These are phyloP conservation scores for Chromoteleia sp. DNA, from an alignment of 2,888 invertebrate species.

Conservation along the genomic window DNA sequence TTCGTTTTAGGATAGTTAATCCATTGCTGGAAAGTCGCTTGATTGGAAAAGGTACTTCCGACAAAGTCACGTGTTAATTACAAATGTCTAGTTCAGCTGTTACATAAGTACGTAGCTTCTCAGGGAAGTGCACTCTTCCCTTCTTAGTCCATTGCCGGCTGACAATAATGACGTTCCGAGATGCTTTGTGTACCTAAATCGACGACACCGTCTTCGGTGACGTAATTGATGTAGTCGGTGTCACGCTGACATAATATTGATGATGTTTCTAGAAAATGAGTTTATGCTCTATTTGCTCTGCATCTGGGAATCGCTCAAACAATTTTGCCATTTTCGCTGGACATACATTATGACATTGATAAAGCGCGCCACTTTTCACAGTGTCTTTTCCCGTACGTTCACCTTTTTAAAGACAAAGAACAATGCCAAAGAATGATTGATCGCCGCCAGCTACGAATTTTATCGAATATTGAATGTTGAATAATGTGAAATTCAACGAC, in stretches of 20 bases:
- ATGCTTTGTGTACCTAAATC: constrained; percentile 65
- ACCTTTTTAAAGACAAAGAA: constrained; percentile 43
- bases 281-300: constrained; percentile 61
- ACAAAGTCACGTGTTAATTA: constrained; percentile 66
- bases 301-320: constrained; percentile 52
- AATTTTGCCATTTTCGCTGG: constrained; percentile 51
- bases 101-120: constrained; percentile 61
- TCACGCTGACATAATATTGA: constrained; percentile 64
- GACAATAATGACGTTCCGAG: constrained; percentile 59
- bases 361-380: constrained; percentile 59
- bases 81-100: constrained; percentile 67
- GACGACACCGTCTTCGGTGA: constrained; percentile 58
- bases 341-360: constrained; percentile 58
- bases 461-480: constrained; percentile 11
- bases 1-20: constrained; percentile 47
- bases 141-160: constrained; percentile 48
- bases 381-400: constrained; percentile 34
- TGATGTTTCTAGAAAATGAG: constrained; percentile 60
- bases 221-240: constrained; percentile 66
- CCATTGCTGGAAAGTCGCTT: constrained; percentile 47
- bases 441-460: constrained; percentile 1
- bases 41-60: constrained; percentile 41
- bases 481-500: too few relatives aligned
- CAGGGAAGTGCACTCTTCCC: constrained; percentile 56
- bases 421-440: constrained; percentile 27